These are phyloP conservation scores for Girardinichthys multiradiatus DNA, from an alignment of 2,113 vertebrate species.

Conservation along the genomic window DNA sequence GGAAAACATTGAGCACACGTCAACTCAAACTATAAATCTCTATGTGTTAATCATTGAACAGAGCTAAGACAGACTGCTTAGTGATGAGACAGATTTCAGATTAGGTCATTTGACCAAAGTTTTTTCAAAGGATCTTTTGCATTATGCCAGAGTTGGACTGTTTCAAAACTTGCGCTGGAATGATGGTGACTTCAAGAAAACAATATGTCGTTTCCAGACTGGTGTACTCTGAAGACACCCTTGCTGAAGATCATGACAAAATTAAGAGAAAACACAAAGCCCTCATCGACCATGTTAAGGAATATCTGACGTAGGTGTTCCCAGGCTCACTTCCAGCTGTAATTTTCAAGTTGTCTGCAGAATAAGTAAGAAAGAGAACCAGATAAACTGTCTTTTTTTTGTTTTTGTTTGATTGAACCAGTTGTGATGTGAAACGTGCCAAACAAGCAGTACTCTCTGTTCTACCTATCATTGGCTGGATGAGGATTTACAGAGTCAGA, in stretches of 20 bases:
- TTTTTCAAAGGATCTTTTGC: not conserved
- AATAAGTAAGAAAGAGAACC: not conserved
- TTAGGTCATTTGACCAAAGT: slow-evolving; percentile 34
- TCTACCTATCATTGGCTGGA: slow-evolving; percentile 88
- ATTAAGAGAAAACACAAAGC: slow-evolving; percentile 83
- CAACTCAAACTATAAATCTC: not conserved
- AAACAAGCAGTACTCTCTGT: slow-evolving; percentile 80
- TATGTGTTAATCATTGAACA: slow-evolving; percentile 57
- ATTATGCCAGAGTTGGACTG: not conserved
- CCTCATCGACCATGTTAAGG: slow-evolving; percentile 79
- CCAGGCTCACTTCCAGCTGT: not conserved
- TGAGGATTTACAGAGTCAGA: slow-evolving; percentile 84
- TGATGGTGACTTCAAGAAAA: slow-evolving; percentile 76
- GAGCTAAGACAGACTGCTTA: not conserved
- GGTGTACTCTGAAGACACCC: slow-evolving; percentile 86
- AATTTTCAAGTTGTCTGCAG: not conserved
- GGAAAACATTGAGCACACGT: not conserved
- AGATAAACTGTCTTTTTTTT: not conserved
- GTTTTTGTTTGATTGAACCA: slow-evolving; percentile 42
- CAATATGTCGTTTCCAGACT: slow-evolving; percentile 85
- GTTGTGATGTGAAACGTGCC: slow-evolving; percentile 83
- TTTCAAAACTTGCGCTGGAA: not conserved
- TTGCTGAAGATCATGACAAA: slow-evolving; percentile 83
- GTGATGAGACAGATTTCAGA: slow-evolving; percentile 29
- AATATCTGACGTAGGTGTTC: slow-evolving; percentile 83